Base-by-base conservation (phyloP, 2,888 invertebrate genomes). In the Orthosia gracilis region DNA sequence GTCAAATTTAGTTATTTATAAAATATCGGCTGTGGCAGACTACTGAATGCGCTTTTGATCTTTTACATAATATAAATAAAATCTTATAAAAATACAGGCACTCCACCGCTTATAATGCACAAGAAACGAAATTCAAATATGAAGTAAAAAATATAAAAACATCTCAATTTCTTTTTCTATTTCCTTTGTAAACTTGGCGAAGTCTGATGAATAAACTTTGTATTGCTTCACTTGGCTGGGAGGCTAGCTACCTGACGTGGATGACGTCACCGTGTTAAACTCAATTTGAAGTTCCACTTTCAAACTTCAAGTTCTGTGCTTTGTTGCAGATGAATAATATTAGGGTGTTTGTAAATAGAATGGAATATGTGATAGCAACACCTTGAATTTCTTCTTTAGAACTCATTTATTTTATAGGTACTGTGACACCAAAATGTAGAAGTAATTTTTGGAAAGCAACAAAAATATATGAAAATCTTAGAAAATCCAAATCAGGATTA, bases 181-280 rank as follows among this genome's bases (percentile, higher is more conserved):
- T 82, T 71, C 54, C 69, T 31, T 80, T 62, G 64, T 70, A 76
- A 78, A 82, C 78, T 76, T 63, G 61, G 9, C 31, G 15, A 83
- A 79, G 69, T 85, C 71, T 80, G 83, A 84, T 87, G 88, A 84
- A 83, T 78, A 87, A 88, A 88, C 86, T 88, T 88, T 84, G 73
- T 79, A 82, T 69, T 73, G 76, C 68, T 80, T 81, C 74, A 78
- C 79, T 87, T 79, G 49, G 73, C 64, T 40, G 68, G 67, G 62
- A 55, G 77, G 74, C 64, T 80, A 78, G 73, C 64, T 81, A 76
- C 77, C 82, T 82, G 80, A 66, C 80, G 69, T 79, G 72, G 80
- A 79, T 80, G 82, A 78, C 78, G 81, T 73, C 80, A 82, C 73
- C 69, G 76, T 69, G 84, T 79, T 84, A 79, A 86, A 87, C 78